Base-by-base conservation (phyloP, 2,888 invertebrate genomes). In the Drosophila fungiperda region DNA sequence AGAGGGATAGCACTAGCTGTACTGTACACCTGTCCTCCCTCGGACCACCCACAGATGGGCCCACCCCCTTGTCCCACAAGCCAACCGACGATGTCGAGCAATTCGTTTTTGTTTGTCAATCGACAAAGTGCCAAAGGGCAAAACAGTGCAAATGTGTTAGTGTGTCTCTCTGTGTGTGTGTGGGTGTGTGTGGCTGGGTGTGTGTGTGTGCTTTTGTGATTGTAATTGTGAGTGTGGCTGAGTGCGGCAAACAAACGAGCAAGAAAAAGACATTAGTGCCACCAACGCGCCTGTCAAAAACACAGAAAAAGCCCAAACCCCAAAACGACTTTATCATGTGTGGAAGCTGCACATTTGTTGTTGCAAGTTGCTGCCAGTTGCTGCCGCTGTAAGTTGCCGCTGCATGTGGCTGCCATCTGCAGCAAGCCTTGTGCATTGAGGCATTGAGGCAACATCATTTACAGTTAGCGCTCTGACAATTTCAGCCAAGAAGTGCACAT, bases 101-200 rank as follows among this genome's bases (percentile, higher is more conserved):
- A 83, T 83, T 83, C 82, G 71, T 82, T 86, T 86, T 86, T 83
- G 83, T 83, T 83, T 83, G 82, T 67, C 81, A 79, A 82, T 83
- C 86, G 87, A 82, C 83, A 83, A 83, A 86, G 87, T 86, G 83
- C 82, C 84, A 81, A 75, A 85, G 81, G 79, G 69, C 69, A 74
- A 68, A 71, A 57, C 29, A 53, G 53, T 58, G 42, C 65, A 49
- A 52, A 23, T 45, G 23, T 45, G 23, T 45, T 12, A 55, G 40
- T 48, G n/a, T 57, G 61, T 38, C 32, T 38, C 12, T 15, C 12
- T 35, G 26, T 53, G n/a, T 36, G 50, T 62, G 32, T 38, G 42
- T 4, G 9, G 35, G 55, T 36, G 58, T 58, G 78, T 49, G 40
- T 36, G 40, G n/a, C 40, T 26, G 15, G 20, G 73, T 49, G 23